Evolutionary conservation across 2,888 invertebrate species (phyloP), one percentile per base, ranked within the genome.

Genomic region (Sceliomorpha sp.): DNA sequence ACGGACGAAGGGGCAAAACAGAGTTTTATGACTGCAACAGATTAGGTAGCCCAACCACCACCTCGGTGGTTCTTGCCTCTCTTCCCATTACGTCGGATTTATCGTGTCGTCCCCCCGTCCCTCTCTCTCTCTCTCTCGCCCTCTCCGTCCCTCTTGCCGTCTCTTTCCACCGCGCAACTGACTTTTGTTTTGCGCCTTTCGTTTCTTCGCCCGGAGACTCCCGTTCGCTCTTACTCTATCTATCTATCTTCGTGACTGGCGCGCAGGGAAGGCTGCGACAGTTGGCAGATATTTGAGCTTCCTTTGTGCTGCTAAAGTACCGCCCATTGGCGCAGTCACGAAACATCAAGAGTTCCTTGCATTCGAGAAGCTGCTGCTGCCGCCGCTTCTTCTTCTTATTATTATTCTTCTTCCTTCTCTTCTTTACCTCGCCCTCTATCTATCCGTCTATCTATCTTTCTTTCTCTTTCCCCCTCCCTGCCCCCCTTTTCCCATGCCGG

Each of bases 1-100:
- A 36, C 67, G 56, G 74, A 70, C 69, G 72, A 68, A 73, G 76
- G 78, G 77, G 76, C 80, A 81, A 85, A 84, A 82, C 85, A 79
- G 78, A 83, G 80, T 86, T 85, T 86, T 86, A 86, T 84, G 83
- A 84, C 86, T 85, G 83, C 84, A 81, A 84, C 85, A 85, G 86
- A 86, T 86, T 86, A 86, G 85, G 81, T 78, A 75, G 76, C 78
- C 80, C 75, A 9, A 29, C 29, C n/a, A 79, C 75, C 77, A 60
- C 67, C 70, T 42, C 36, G 34, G n/a, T n/a, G n/a, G n/a, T n/a
- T n/a, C n/a, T n/a, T n/a, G n/a, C n/a, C n/a, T n/a, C n/a, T n/a
- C n/a, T n/a, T n/a, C n/a, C n/a, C n/a, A n/a, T n/a, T n/a, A n/a
- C n/a, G n/a, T n/a, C n/a, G n/a, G n/a, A n/a, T n/a, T n/a, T n/a